Evolutionary conservation across 2,888 invertebrate genomes (phyloP).

Genomic region (Sabellastarte sp.): DNA sequence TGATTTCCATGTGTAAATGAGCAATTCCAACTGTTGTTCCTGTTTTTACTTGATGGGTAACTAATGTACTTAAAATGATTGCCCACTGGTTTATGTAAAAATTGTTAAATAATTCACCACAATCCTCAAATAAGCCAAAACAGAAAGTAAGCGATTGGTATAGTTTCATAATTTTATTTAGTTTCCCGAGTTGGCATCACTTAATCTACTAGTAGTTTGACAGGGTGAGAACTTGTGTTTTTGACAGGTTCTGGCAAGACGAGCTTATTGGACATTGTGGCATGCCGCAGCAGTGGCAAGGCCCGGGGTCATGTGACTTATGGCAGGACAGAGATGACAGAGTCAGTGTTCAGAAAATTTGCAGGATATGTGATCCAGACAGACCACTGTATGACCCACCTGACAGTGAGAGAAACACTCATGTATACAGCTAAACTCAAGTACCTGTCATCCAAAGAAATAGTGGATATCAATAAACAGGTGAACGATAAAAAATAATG

Average conservation of each 20-base stretch:
- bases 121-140: no score
- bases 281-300: constrained; percentile 1
- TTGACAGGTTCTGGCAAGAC: constrained; percentile 86
- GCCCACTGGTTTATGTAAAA: no score
- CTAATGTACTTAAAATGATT: no score
- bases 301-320: constrained; percentile 21
- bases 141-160: no score
- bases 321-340: constrained; percentile 35
- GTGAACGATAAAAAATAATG: neutral
- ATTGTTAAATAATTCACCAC: no score
- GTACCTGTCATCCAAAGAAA: constrained; percentile 64
- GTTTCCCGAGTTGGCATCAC: no score
- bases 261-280: constrained; percentile 83
- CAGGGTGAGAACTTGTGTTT: no score
- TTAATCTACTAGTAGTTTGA: no score
- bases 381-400: constrained; percentile 77
- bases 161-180: no score
- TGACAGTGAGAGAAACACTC: constrained; percentile 85
- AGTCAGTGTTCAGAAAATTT: constrained; percentile 69
- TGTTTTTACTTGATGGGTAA: no score
- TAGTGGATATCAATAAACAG: constrained; percentile 1
- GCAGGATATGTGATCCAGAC: constrained; percentile 92
- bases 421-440: constrained; percentile 81
- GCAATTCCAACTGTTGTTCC: no score
- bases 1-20: no score